Percentiles rank a stretch among this genome's conserved stretches.
phyloP scores from a whole-genome alignment of 2,113 vertebrate genomes.

The Columba janthina region DNA sequence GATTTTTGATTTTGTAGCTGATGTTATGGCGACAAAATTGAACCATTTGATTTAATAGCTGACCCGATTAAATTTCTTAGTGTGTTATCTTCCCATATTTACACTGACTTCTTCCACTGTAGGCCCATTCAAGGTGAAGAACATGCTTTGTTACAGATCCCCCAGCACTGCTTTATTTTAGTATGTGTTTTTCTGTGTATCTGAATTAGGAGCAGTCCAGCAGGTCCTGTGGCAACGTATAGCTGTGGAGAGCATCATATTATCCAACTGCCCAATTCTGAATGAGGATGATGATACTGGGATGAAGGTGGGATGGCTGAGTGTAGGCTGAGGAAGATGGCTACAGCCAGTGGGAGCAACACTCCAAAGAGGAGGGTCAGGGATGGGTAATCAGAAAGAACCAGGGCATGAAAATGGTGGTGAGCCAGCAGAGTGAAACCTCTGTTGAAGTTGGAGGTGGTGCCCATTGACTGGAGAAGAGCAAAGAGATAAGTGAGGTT shows the following conservation, averaged over 20 bases:
- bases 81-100: background rate
- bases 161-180: background rate
- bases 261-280: background rate
- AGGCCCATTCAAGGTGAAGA: background rate
- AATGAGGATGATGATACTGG: background rate
- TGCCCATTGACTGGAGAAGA: background rate
- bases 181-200: background rate
- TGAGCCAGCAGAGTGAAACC: background rate
- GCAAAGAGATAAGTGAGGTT: background rate
- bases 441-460: background rate
- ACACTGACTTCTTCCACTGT: background rate
- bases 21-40: background rate
- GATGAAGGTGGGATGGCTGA: background rate
- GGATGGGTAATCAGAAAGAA: background rate
- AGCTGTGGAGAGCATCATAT: background rate
- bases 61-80: constrained; percentile 8
- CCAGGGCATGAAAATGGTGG: no score
- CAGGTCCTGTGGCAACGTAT: background rate
- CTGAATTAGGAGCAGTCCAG: background rate
- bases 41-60: background rate
- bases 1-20: background rate
- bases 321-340: background rate
- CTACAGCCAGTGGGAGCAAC: background rate
- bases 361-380: background rate
- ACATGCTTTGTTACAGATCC: background rate